A percentile compares a stretch with the other conserved stretches of the same genome.
Conservation (phyloP, 2,888 invertebrate species). For the Parelbella ahira region DNA sequence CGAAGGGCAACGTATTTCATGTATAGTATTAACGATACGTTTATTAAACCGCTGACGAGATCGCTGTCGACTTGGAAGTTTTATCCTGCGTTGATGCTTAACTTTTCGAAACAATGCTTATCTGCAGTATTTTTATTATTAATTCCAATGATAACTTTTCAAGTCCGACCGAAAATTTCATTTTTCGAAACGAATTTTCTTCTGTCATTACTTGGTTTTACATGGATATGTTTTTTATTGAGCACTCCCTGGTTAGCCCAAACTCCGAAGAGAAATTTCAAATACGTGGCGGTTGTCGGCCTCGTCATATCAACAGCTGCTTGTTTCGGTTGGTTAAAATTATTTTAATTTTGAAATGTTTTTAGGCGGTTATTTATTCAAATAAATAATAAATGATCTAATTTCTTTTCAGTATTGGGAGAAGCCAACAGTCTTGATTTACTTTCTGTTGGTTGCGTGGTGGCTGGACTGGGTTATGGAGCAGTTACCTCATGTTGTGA, state of each 20-base stretch:
- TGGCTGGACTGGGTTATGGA: conserved; percentile 75
- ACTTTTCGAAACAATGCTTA: conserved; percentile 57
- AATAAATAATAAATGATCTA: conserved; percentile 7
- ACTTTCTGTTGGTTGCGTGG: conserved; percentile 70
- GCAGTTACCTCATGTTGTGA: conserved; percentile 71
- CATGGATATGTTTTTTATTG: conserved; percentile 71
- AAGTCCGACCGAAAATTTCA: conserved; percentile 58
- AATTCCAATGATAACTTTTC: conserved; percentile 59
- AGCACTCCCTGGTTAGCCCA: conserved; percentile 68
- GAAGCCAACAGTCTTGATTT: conserved; percentile 62
- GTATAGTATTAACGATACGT: conserved; percentile 66
- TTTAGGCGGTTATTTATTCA: not conserved
- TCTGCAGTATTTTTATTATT: conserved; percentile 56
- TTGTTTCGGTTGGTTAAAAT: conserved; percentile 55
- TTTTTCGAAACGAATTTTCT: conserved; percentile 63
- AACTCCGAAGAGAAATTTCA: conserved; percentile 68
- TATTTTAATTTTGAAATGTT: conserved; percentile 4
- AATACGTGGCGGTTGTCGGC: conserved; percentile 58
- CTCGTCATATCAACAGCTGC: conserved; percentile 55
- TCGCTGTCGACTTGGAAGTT: conserved; percentile 69
- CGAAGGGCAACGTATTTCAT: conserved; percentile 55
- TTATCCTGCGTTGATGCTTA: conserved; percentile 65
- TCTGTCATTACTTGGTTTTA: conserved; percentile 66
- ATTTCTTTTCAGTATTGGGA: conserved; percentile 55
- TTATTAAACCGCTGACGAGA: conserved; percentile 66